Percentiles rank a stretch among this genome's conserved stretches.
Conservation (phyloP, 2,888 invertebrate species). For the Phyllotreta striolata region DNA sequence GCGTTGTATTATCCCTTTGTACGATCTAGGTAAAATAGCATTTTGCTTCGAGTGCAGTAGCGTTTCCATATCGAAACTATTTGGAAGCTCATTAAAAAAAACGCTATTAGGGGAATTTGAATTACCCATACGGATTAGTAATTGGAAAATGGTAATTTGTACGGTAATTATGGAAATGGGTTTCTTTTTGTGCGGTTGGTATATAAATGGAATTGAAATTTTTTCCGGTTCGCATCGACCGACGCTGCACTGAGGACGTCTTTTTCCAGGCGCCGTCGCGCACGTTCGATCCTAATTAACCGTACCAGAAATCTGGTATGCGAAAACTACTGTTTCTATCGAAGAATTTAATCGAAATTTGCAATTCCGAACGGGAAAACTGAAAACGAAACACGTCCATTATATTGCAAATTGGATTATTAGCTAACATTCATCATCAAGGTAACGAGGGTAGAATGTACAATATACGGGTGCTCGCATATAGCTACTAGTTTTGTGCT, state of each 20-base stretch:
- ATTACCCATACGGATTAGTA: not conserved
- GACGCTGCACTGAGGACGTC: not conserved
- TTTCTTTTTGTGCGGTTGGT: too few species aligned
- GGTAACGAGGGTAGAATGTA: too few species aligned
- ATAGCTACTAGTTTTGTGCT: too few species aligned
- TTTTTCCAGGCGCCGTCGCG: not conserved
- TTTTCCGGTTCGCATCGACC: not conserved
- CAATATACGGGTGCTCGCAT: too few species aligned
- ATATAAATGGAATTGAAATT: too few species aligned
- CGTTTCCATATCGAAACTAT: not conserved
- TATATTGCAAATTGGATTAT: constrained; percentile 11
- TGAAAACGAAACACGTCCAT: constrained; percentile 8
- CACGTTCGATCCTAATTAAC: constrained; percentile 13
- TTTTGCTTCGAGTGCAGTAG: constrained; percentile 20
- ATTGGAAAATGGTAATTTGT: not conserved
- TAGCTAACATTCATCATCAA: constrained; percentile 6
- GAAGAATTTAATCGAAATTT: constrained; percentile 13
- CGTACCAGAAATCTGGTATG: constrained; percentile 4
- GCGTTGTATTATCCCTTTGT: constrained; percentile 32
- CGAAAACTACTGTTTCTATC: not conserved
- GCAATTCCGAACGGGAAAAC: constrained; percentile 5
- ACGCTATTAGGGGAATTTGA: not conserved
- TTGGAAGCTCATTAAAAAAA: not conserved
- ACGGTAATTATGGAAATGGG: too few species aligned
- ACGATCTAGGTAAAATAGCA: constrained; percentile 27